Evolutionary conservation across 2,888 invertebrate species (phyloP), one percentile per base, ranked within the genome.

Genomic region (Lasioglossum calceatum): DNA sequence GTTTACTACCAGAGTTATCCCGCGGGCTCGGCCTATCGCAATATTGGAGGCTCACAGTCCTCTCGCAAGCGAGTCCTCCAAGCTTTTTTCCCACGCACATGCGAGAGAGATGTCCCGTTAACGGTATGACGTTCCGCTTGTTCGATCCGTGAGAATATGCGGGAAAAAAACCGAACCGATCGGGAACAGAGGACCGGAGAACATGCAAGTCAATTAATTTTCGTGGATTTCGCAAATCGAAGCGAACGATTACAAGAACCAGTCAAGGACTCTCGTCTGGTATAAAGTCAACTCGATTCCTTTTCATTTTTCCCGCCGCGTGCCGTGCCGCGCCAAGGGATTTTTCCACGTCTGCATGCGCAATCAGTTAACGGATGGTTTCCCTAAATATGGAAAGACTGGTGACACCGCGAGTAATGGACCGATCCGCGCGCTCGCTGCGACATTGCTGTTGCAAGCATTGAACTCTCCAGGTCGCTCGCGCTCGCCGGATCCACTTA

Each of bases 381-480:
- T 84, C 76, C 86, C 82, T 92, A 92, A 91, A 91, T 90, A 92
- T 91, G 92, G 92, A 79, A 84, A 90, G 90, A 92, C 91, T 39
- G 79, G 88, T 86, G 86, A 89, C 87, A 90, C 86, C 39, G 1
- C 23, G 89, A 86, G 90, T 88, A 91, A 90, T 89, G 88, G 87
- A 5, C 50, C 16, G 88, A 3, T 32, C 27, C 87, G 50, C 88
- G 85, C 80, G 87, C 82, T 84, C 79, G 82, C 87, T 27, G 70
- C 70, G 67, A 23, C 67, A 36, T 32, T 67, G 88, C 93, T 93
- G 92, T 92, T 92, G 93, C 94, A 94, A 94, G 93, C 94, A 92
- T 94, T 94, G 93, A 94, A 94, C 94, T 94, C 93, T 90, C 89
- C 87, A 64, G 79, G 7, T 86, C 86, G 91, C 44, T 54, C 19